Evolutionary conservation across 2,797 vertebrate genomes (phyloP).

Genomic region (Channa striata): DNA sequence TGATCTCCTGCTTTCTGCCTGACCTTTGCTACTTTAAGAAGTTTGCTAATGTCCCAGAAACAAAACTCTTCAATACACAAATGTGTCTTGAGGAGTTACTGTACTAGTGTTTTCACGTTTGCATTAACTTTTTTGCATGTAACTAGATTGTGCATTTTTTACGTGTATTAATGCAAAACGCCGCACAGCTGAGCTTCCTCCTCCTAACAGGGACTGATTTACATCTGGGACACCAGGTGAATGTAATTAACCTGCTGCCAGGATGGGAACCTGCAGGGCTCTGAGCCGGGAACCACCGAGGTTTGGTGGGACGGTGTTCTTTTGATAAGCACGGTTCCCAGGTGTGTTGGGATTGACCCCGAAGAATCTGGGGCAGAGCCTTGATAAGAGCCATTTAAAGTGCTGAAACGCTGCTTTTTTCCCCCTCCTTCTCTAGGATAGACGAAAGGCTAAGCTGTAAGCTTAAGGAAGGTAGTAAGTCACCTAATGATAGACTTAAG

Average conservation of each 20-base stretch:
- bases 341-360: constrained; percentile 46
- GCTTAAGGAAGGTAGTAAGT: background rate
- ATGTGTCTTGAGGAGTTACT: background rate
- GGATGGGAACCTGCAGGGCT: constrained; percentile 47
- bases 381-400: constrained; percentile 45
- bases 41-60: constrained; percentile 41
- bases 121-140: too few relatives aligned
- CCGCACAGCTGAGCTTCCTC: background rate
- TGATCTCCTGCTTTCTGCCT: constrained; percentile 41
- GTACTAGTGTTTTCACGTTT: too few relatives aligned
- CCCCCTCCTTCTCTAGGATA: background rate
- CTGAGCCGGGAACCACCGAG: constrained; percentile 15
- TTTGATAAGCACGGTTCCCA: constrained; percentile 50
- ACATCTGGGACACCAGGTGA: constrained; percentile 59
- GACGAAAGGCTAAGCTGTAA: background rate
- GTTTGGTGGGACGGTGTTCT: constrained; percentile 9
- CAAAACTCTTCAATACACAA: constrained; percentile 12
- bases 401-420: background rate
- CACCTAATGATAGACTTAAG: too few relatives aligned
- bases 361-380: constrained; percentile 17
- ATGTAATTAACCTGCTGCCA: constrained; percentile 74
- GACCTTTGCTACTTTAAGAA: constrained; percentile 65
- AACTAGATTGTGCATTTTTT: too few relatives aligned
- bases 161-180: background rate
- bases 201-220: constrained; percentile 35